Percentiles rank a stretch among this genome's conserved stretches.
These are phyloP conservation scores for Poicephalus meyeri DNA, from an alignment of 2,113 vertebrate species.

Conservation along the genomic window DNA sequence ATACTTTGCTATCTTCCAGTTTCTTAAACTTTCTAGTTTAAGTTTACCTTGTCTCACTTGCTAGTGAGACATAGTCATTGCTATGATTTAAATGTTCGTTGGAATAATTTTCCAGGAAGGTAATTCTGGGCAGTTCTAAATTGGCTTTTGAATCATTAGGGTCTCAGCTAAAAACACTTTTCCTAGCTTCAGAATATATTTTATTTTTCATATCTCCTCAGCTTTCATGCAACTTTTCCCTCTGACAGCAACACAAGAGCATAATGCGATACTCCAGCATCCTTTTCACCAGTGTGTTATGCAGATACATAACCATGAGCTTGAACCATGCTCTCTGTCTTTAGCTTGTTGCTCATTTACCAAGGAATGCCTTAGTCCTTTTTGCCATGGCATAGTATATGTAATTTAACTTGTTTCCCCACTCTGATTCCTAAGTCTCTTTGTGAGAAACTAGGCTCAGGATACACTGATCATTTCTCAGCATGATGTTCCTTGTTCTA, in stretches of 20 bases:
- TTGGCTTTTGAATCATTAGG: not conserved
- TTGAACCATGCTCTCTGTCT: rapidly evolving
- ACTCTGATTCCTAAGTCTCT: not conserved
- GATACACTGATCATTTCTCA: not conserved
- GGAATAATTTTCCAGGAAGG: not conserved
- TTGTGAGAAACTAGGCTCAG: not conserved
- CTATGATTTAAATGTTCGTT: not conserved
- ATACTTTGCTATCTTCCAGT: not conserved
- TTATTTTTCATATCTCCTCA: not conserved
- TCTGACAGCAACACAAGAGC: not conserved
- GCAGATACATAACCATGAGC: not conserved
- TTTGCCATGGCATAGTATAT: not conserved
- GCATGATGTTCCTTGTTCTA: not conserved
- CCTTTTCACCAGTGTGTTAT: not conserved
- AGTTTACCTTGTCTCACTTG: not conserved
- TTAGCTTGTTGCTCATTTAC: not conserved
- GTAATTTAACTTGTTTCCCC: not conserved
- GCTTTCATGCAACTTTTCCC: not conserved
- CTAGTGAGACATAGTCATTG: not conserved
- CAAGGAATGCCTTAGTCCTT: not conserved
- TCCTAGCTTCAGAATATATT: not conserved
- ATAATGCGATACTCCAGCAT: not conserved
- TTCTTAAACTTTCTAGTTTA: not conserved
- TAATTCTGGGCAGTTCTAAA: not conserved
- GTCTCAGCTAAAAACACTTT: not conserved